A percentile compares a stretch with the other conserved stretches of the same genome.
phyloP scores from a whole-genome alignment of 2,888 invertebrate genomes.

The Bimastos eiseni region DNA sequence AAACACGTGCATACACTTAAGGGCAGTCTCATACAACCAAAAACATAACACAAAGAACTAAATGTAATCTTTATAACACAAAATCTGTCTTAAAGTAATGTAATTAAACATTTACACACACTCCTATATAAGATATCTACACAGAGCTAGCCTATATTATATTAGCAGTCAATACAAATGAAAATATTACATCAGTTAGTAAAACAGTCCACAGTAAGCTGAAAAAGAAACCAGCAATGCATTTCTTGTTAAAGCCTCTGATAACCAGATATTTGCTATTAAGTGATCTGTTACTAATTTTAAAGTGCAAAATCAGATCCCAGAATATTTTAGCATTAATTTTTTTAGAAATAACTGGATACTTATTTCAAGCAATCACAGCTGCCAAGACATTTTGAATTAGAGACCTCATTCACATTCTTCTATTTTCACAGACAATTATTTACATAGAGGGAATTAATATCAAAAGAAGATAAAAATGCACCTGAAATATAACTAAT shows the following conservation, averaged over 20 bases:
- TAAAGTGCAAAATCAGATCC: not conserved
- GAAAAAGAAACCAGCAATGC: too few species aligned
- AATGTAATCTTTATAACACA: not conserved
- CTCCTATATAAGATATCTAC: too few species aligned
- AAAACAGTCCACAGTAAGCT: too few species aligned
- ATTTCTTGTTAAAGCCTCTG: too few species aligned
- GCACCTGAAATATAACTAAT: not conserved
- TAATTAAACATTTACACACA: too few species aligned
- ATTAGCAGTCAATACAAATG: too few species aligned
- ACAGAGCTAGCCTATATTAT: too few species aligned
- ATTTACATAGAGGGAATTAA: not conserved
- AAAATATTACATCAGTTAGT: too few species aligned
- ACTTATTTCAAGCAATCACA: not conserved
- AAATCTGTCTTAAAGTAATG: not conserved
- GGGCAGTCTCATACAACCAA: not conserved
- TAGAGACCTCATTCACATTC: not conserved
- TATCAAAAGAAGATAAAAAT: not conserved
- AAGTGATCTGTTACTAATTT: too few species aligned
- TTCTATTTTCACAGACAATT: not conserved
- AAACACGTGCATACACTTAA: not conserved
- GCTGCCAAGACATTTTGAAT: not conserved
- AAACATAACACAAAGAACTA: slow-evolving; percentile 16
- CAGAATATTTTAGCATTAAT: not conserved
- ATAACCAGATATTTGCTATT: too few species aligned
- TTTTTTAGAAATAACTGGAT: not conserved